These are phyloP conservation scores for Ormyrus labotus DNA, from an alignment of 2,888 invertebrate genomes.

Conservation along the genomic window DNA sequence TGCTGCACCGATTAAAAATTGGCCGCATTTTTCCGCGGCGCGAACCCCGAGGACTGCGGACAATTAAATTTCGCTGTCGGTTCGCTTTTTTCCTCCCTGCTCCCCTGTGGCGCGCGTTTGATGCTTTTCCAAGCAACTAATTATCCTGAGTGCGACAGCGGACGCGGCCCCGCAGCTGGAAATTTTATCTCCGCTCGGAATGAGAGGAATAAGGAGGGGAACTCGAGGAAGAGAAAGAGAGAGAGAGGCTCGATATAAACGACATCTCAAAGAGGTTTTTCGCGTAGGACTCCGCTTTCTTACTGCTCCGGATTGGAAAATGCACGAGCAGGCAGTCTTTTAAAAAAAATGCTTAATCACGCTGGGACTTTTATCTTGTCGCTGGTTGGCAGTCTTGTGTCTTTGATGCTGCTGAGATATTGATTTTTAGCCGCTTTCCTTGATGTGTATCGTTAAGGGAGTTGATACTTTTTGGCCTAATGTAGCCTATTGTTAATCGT, in stretches of 20 bases:
- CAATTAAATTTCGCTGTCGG: slow-evolving; percentile 40
- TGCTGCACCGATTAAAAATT: slow-evolving; percentile 46
- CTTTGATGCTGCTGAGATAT: slow-evolving; percentile 15
- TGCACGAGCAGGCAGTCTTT: not conserved
- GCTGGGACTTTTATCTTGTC: slow-evolving; percentile 34
- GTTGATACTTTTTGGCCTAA: not conserved
- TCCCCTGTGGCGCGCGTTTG: slow-evolving; percentile 16
- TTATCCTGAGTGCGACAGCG: slow-evolving; percentile 52
- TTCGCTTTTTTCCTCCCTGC: not conserved
- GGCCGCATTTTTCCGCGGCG: slow-evolving; percentile 25
- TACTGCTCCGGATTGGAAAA: not conserved
- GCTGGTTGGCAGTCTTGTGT: not conserved
- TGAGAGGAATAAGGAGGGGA: slow-evolving; percentile 11
- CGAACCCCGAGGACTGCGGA: slow-evolving; percentile 7
- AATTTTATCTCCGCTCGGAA: slow-evolving; percentile 35
- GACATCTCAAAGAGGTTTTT: slow-evolving; percentile 32
- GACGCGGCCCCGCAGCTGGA: slow-evolving; percentile 10
- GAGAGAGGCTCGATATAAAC: slow-evolving; percentile 10
- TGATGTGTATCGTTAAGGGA: slow-evolving; percentile 4
- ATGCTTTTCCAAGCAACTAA: slow-evolving; percentile 55
- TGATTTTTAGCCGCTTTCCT: slow-evolving; percentile 14
- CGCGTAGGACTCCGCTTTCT: not conserved
- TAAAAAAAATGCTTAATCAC: slow-evolving; percentile 37
- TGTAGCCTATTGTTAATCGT: too few species aligned
- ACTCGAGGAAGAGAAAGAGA: not conserved